These are phyloP conservation scores for Sterrhoptilus dennistouni DNA, from an alignment of 2,113 vertebrate species.

Conservation along the genomic window DNA sequence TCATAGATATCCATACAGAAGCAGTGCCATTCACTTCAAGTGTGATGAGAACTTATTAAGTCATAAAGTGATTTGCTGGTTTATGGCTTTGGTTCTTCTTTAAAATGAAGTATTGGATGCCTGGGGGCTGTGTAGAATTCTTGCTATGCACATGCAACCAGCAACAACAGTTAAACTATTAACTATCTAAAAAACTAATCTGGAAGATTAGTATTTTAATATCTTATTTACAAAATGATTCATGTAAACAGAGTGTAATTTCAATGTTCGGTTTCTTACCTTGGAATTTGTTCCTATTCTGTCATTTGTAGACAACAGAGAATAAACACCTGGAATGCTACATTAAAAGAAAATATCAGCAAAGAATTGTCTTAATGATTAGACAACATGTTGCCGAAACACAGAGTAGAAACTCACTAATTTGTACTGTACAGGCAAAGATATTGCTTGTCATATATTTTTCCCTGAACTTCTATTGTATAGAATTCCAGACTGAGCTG, in stretches of 20 bases:
- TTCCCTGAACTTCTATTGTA: background rate
- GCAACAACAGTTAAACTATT: background rate
- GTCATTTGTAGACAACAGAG: constrained; percentile 28
- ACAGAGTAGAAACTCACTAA: constrained; percentile 22
- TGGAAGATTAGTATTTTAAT: background rate
- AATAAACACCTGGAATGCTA: constrained; percentile 44
- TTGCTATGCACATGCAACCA: background rate
- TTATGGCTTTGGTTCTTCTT: background rate
- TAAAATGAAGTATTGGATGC: background rate
- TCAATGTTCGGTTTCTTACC: constrained; percentile 45
- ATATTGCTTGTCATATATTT: background rate
- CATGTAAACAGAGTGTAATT: background rate
- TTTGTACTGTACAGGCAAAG: background rate
- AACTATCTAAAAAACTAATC: constrained; percentile 45
- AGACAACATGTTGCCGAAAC: background rate
- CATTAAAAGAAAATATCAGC: constrained; percentile 43
- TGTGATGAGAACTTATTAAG: background rate
- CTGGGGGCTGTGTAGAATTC: background rate
- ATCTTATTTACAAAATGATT: constrained; percentile 35
- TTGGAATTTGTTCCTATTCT: constrained; percentile 44
- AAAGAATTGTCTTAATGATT: background rate
- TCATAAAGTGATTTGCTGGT: background rate
- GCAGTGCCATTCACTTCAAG: background rate
- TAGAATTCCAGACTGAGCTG: background rate
- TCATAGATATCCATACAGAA: background rate